phyloP scores from a whole-genome alignment of 2,797 vertebrate genomes.

The Coreius guichenoti region DNA sequence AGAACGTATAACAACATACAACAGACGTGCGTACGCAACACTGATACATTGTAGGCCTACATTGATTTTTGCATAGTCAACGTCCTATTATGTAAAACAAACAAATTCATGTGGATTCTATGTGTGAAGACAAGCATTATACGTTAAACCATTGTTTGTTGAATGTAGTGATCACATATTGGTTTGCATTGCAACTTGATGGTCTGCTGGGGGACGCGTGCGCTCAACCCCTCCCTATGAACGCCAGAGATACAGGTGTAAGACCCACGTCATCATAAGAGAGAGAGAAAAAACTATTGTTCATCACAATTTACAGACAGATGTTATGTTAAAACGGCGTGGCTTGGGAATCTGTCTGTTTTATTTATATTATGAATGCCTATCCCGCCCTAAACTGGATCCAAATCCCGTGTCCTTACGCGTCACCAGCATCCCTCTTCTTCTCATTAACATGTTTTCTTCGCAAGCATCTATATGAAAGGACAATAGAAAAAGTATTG shows the following conservation, averaged over 20 bases:
- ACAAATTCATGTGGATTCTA: neutral
- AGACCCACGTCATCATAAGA: slow-evolving; percentile 58
- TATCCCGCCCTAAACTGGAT: slow-evolving; percentile 25
- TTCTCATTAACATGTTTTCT: slow-evolving; percentile 13
- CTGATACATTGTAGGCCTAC: neutral
- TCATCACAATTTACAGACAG: slow-evolving; percentile 73
- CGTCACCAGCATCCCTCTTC: slow-evolving; percentile 17
- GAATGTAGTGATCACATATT: neutral
- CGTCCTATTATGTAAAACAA: neutral
- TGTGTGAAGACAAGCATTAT: neutral
- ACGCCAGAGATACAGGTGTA: slow-evolving; percentile 59
- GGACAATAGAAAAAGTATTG: neutral
- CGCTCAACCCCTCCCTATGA: neutral
- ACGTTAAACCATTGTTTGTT: neutral
- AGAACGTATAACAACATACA: neutral
- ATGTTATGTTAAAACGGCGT: slow-evolving; percentile 79
- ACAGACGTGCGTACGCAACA: neutral
- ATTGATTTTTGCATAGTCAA: neutral
- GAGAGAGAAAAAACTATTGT: slow-evolving; percentile 72
- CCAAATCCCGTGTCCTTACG: neutral
- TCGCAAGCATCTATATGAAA: neutral
- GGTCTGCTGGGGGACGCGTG: slow-evolving; percentile 12
- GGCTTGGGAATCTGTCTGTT: slow-evolving; percentile 78
- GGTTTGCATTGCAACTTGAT: neutral
- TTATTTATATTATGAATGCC: slow-evolving; percentile 66